phyloP scores from a whole-genome alignment of 1,140 invertebrate species.

The Aphelenchoides avenae region DNA sequence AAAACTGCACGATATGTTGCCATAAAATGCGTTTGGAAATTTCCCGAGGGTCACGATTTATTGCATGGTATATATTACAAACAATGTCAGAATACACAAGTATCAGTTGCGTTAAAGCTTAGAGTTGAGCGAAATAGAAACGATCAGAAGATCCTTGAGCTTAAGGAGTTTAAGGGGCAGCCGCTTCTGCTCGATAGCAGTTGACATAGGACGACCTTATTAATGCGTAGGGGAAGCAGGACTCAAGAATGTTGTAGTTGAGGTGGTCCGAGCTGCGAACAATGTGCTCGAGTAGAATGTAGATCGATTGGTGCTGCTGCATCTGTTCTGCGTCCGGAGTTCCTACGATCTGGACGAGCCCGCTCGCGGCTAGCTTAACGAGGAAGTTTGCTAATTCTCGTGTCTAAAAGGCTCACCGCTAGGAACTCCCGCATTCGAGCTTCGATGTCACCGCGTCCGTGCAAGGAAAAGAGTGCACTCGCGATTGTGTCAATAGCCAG shows the following conservation, averaged over 20 bases:
- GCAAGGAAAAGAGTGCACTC: conserved; percentile 87
- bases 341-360: conserved; percentile 48
- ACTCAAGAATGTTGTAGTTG: conserved; percentile 52
- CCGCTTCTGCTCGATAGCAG: conserved; percentile 43
- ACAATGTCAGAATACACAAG: no score
- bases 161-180: no score
- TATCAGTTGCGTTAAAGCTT: no score
- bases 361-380: conserved; percentile 51
- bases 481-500: conserved; percentile 93
- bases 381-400: background rate
- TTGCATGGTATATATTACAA: no score
- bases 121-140: no score
- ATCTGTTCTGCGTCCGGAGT: conserved; percentile 29
- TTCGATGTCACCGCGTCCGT: conserved; percentile 87
- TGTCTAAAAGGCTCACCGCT: conserved; percentile 66
- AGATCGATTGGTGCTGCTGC: conserved; percentile 45
- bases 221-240: conserved; percentile 56
- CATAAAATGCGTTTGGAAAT: no score
- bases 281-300: conserved; percentile 52
- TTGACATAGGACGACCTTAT: conserved; percentile 50
- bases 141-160: no score
- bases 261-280: conserved; percentile 49
- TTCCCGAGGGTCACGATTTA: no score
- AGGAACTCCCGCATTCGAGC: conserved; percentile 97
- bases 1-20: no score